Evolutionary conservation across 2,797 vertebrate genomes (phyloP), one percentile per base, ranked within the genome.

Genomic region (Borostomias antarcticus): DNA sequence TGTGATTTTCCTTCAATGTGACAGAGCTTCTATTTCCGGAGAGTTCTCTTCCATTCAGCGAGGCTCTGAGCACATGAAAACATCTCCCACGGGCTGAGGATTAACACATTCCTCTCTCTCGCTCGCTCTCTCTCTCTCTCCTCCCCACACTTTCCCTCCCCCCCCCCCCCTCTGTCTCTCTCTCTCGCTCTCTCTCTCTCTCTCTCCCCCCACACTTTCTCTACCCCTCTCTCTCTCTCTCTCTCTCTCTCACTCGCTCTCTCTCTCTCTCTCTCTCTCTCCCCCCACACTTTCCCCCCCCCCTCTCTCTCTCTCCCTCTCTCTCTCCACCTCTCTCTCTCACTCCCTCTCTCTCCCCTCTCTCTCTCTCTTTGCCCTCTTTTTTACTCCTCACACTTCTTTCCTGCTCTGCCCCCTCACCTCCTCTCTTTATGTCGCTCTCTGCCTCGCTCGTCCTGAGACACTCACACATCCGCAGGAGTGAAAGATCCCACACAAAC

Each of bases 1-100:
- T 11, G 40, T 58, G 57, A 58, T 25, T 58, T 40, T 40, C 48
- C 57, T 58, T 58, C 57, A 40, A 25, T 40, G 57, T 58, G 33
- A 43, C 57, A 58, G 57, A 58, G 33, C 11, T 11, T 58, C 35
- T 58, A 13, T 58, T 58, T 58, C 32, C 13, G 33, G 33, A 58
- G 15, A 15, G 15, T 58, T 58, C 19, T 35, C 23, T 53, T 54
- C 25, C 8, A 43, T 43, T 29, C 26, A n/a, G 13, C 23, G 19
- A 33, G 61, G 35, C 30, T 35, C 28, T 13, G n/a, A 21, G 26
- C 45, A 17, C 47, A 50, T n/a, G 17, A 26, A 33, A 21, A 1
- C 1, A n/a, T 19, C 25, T 50, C 53, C 53, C 37, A 33, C 47
- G 19, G 53, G 53, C n/a, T 9, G 50, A 64, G 30, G 15, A 56